phyloP scores from a whole-genome alignment of 1,140 invertebrate genomes.

The Saccostrea glomerata region DNA sequence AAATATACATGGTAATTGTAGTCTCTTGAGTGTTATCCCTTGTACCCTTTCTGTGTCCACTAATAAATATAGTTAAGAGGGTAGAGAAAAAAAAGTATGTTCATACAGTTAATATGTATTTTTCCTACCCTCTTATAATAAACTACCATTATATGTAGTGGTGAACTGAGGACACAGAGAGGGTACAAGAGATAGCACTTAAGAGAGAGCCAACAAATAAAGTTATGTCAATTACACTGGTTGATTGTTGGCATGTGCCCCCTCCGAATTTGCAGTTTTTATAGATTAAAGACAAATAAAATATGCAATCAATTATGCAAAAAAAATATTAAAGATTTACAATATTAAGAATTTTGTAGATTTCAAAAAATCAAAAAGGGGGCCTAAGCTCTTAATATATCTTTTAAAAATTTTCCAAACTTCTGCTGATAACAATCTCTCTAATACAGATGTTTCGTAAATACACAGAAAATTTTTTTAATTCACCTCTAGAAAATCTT shows the following conservation, averaged over 20 bases:
- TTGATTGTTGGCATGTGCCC: neutral
- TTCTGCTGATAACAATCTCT: neutral
- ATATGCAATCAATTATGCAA: neutral
- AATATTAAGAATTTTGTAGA: constrained; percentile 5
- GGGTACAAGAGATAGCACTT: neutral
- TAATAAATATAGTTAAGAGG: neutral
- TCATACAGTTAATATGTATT: neutral
- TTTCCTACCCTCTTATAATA: constrained; percentile 1
- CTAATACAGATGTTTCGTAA: neutral
- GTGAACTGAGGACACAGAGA: neutral
- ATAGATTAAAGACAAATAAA: neutral
- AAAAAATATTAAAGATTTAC: neutral
- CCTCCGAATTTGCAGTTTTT: neutral
- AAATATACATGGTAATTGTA: neutral
- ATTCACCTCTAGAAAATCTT: constrained; percentile 42
- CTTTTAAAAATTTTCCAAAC: neutral
- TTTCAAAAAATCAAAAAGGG: neutral
- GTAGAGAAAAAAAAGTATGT: neutral
- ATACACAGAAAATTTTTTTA: neutral
- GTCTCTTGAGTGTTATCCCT: neutral
- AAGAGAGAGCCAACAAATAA: constrained; percentile 5
- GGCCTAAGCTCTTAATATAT: neutral
- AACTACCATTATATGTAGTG: neutral
- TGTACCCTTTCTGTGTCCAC: neutral
- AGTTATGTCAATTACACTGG: constrained; percentile 11